These are phyloP conservation scores for Toxotes lorentzi DNA, from an alignment of 2,797 vertebrate genomes.

Conservation along the genomic window DNA sequence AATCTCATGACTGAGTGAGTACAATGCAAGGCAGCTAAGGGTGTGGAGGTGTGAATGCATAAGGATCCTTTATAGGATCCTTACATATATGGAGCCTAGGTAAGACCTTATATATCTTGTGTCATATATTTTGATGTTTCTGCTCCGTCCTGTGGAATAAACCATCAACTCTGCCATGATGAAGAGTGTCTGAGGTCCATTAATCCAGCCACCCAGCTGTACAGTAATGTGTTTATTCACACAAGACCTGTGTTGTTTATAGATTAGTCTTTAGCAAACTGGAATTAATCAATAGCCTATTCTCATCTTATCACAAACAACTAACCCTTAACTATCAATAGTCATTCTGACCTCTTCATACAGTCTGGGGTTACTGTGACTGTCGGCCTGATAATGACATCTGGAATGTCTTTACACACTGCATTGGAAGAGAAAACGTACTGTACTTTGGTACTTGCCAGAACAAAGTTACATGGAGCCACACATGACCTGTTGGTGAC, in stretches of 20 bases:
- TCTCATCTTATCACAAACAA: slow-evolving; percentile 48
- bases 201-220: slow-evolving; percentile 11
- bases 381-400: slow-evolving; percentile 36
- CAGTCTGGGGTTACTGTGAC: slow-evolving; percentile 30
- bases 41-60: slow-evolving; percentile 55
- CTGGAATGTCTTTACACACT: slow-evolving; percentile 34
- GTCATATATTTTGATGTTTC: neutral
- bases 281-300: slow-evolving; percentile 64
- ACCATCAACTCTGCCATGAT: slow-evolving; percentile 8
- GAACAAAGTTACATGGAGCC: slow-evolving; percentile 17
- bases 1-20: slow-evolving; percentile 63
- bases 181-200: slow-evolving; percentile 37
- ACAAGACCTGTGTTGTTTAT: slow-evolving; percentile 51
- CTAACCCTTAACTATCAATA: slow-evolving; percentile 42
- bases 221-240: slow-evolving; percentile 32
- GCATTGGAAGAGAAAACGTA: slow-evolving; percentile 35
- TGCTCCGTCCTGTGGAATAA: neutral
- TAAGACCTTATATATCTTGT: neutral
- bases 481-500: slow-evolving; percentile 15
- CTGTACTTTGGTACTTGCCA: slow-evolving; percentile 33
- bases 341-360: slow-evolving; percentile 22
- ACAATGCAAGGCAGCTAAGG: slow-evolving; percentile 36
- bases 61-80: slow-evolving; percentile 3
- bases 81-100: neutral
- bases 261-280: slow-evolving; percentile 49